Evolutionary conservation across 2,797 vertebrate species (phyloP), one percentile per base, ranked within the genome.

Genomic region (Hoplostethus mediterraneus): DNA sequence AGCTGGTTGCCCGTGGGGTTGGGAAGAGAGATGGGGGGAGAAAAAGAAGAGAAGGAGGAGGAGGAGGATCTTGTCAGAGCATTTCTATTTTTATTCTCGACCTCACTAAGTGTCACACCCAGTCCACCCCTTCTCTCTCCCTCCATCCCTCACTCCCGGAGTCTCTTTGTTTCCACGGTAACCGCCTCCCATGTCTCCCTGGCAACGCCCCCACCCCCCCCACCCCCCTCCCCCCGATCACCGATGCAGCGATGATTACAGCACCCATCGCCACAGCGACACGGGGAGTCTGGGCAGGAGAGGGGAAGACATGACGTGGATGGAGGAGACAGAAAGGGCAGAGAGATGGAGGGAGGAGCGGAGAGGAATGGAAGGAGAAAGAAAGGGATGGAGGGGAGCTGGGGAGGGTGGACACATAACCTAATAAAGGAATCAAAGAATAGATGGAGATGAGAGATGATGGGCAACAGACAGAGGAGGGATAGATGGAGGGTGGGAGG

Each of bases 161-260:
- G 92, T 93, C 85, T 86, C 74, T 86, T 87, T 87, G 93, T 93
- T 94, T 95, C 96, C 94, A 96, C 66, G 91, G 95, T 93, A 98
- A 97, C 96, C 64, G 25, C 92, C 82, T 94, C 90, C 91, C 86
- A 83, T 81, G 71, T 92, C 93, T 93, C 94, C 93, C 77, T 92
- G 93, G 92, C 87, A 92, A 96, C 95, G 67, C 84, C 58, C 87
- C 91, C 67, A 90, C 80, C 82, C 10, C 54, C 67, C 61, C 82
- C 10, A 51, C 67, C 61, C 10, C 28, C 17, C 21, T 4, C 54
- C 59, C 64, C 45, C 51, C 64, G 69, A 80, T 86, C 77, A 84
- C 73, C 52, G 68, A 75, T 88, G 88, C 84, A 70, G 86, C 79
- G 57, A 86, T 92, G 88, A 94, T 93, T 90, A 91, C 74, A 84